Conservation (phyloP, 2,888 invertebrate genomes). For the Trachelus troglodyta region DNA sequence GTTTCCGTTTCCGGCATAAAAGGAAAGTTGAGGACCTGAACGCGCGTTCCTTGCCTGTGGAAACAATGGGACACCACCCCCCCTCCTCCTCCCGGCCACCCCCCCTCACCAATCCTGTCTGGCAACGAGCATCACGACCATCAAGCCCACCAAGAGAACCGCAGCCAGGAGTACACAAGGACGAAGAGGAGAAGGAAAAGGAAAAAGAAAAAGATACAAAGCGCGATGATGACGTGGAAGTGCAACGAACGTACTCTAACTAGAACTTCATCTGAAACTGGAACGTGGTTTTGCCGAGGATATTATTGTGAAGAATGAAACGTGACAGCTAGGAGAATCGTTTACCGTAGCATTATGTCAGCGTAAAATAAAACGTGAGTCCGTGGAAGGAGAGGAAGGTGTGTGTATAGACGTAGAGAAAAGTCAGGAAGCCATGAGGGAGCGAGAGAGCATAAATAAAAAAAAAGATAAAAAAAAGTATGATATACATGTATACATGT, state of each 20-base stretch:
- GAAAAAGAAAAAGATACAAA: background rate
- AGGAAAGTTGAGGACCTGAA: too few relatives aligned
- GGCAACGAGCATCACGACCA: background rate
- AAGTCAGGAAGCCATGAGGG: slow-evolving; percentile 17
- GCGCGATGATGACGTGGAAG: background rate
- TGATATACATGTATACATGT: background rate
- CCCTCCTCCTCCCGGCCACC: too few relatives aligned
- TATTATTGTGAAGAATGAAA: background rate
- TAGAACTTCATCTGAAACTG: background rate
- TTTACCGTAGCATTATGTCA: background rate
- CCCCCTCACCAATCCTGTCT: background rate
- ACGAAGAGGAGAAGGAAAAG: background rate
- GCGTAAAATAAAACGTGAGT: background rate
- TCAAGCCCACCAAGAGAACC: background rate
- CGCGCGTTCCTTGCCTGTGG: background rate
- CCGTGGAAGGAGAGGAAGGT: background rate
- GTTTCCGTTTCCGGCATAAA: background rate
- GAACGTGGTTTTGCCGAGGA: background rate
- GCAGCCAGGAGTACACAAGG: background rate
- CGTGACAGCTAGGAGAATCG: background rate
- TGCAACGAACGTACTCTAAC: background rate
- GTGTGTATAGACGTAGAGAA: background rate
- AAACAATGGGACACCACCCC: background rate
- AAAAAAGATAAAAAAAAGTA: background rate
- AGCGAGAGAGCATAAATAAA: background rate